Conservation (phyloP, 2,797 vertebrate genomes). For the Leontopithecus rosalia region DNA sequence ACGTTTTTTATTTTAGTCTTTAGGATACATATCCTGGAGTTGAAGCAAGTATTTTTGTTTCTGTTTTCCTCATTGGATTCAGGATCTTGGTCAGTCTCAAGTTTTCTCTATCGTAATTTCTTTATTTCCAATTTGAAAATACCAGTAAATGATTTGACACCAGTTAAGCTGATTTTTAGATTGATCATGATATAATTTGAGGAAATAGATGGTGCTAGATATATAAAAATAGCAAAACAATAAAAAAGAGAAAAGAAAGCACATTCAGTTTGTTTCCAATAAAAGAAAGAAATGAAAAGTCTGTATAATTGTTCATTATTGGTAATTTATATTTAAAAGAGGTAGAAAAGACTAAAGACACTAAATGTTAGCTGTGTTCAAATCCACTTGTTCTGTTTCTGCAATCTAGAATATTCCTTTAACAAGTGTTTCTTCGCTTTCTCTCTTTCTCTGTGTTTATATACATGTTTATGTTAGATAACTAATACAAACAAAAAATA, state of each 20-base stretch:
- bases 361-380: background rate
- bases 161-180: slow-evolving; percentile 1
- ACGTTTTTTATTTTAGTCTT: background rate
- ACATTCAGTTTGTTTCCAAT: background rate
- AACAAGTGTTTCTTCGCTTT: background rate
- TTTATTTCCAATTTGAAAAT: background rate
- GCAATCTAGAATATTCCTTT: background rate
- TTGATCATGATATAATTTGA: background rate
- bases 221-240: background rate
- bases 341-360: background rate
- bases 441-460: background rate
- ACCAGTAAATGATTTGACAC: background rate
- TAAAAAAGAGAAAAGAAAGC: background rate
- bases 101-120: slow-evolving; percentile 10
- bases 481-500: background rate
- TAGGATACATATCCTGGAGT: background rate
- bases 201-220: background rate
- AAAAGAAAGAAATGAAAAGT: background rate
- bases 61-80: background rate
- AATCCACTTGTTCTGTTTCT: background rate
- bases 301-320: background rate
- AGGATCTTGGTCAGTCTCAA: background rate
- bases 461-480: background rate
- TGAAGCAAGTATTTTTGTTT: slow-evolving; percentile 9
- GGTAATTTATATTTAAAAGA: slow-evolving; percentile 6